phyloP scores from a whole-genome alignment of 2,113 vertebrate species.

The Equus przewalskii region DNA sequence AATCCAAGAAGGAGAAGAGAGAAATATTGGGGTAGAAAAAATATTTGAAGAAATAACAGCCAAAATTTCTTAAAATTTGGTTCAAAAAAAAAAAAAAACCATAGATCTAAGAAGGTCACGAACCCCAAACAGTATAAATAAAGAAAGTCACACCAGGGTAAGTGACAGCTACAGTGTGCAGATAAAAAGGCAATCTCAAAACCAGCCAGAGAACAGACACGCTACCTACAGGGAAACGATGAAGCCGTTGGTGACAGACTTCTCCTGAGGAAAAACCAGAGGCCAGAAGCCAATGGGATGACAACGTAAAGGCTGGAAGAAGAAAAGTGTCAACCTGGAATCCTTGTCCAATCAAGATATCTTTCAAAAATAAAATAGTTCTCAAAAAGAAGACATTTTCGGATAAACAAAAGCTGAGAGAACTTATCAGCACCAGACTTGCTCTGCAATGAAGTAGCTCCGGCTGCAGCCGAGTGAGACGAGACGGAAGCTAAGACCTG shows the following conservation, averaged over 20 bases:
- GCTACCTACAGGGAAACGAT: not conserved
- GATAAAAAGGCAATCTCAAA: not conserved
- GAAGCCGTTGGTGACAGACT: not conserved
- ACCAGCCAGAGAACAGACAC: not conserved
- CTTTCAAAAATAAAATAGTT: not conserved
- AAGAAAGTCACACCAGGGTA: not conserved
- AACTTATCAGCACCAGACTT: not conserved
- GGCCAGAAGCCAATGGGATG: not conserved
- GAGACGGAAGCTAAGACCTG: not conserved
- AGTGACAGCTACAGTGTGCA: not conserved
- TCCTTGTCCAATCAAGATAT: not conserved
- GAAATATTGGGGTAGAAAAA: not conserved
- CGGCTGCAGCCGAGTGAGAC: not conserved
- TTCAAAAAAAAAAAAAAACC: not conserved
- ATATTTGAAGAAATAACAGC: not conserved
- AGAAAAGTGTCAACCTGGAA: not conserved
- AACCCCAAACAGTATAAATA: not conserved
- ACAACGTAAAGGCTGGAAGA: not conserved
- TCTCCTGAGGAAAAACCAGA: not conserved
- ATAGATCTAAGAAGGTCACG: not conserved
- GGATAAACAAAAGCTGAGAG: not conserved
- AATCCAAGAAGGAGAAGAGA: not conserved
- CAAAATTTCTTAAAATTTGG: not conserved
- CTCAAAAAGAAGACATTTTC: slow-evolving; percentile 10
- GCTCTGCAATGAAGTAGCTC: not conserved